Percentiles rank a stretch among this genome's conserved stretches.
Evolutionary conservation across 2,888 invertebrate genomes (phyloP).

Genomic region (Ectemnius continuus): DNA sequence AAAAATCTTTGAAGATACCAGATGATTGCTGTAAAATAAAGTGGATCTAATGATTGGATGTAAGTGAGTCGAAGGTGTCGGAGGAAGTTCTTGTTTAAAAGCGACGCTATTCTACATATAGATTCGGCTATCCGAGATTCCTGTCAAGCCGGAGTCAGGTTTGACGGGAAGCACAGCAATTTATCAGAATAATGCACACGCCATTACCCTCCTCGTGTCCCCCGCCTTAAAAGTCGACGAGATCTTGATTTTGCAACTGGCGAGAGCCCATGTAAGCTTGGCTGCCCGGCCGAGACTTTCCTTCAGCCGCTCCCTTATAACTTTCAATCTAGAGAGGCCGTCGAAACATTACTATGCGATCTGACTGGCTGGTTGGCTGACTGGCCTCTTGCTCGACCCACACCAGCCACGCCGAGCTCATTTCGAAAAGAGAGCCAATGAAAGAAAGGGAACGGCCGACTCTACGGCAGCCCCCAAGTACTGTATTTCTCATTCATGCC

Average conservation of each 20-base stretch:
- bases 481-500: not conserved
- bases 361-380: no score
- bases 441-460: no score
- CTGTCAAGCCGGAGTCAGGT: conserved; percentile 70
- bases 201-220: conserved; percentile 73
- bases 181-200: conserved; percentile 77
- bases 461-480: not conserved
- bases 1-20: no score
- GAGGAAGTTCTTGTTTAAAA: not conserved
- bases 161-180: conserved; percentile 74
- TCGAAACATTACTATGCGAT: conserved; percentile 46
- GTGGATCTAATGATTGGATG: no score
- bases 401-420: not conserved
- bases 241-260: conserved; percentile 71
- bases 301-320: conserved; percentile 52
- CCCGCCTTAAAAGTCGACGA: conserved; percentile 68
- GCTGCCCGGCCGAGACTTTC: conserved; percentile 53
- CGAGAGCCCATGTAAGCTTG: conserved; percentile 62
- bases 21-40: no score
- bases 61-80: not conserved
- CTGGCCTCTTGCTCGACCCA: conserved; percentile 6
- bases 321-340: conserved; percentile 47
- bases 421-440: not conserved
- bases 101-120: conserved; percentile 37
- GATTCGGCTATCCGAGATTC: conserved; percentile 67